Percentiles rank a stretch among this genome's conserved stretches.
Conservation (phyloP, 1,140 invertebrate species). For the Hestina assimilis region DNA sequence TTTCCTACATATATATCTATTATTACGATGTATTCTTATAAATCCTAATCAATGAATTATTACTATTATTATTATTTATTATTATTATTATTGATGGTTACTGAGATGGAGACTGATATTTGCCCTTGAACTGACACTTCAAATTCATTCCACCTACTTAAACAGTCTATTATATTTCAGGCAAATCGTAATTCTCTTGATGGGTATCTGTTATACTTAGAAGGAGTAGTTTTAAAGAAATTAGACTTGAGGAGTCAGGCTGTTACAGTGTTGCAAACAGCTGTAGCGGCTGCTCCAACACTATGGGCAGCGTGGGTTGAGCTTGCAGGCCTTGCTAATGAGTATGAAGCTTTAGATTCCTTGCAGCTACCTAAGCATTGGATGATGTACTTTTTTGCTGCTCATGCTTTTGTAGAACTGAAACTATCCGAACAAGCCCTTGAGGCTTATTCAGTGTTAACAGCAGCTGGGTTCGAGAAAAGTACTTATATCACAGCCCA, state of each 20-base stretch:
- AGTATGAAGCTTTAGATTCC: constrained; percentile 84
- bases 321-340: constrained; percentile 90
- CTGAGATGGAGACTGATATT: too few species aligned
- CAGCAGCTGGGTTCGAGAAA: constrained; percentile 89
- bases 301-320: constrained; percentile 97
- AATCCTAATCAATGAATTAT: too few species aligned
- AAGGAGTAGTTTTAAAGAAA: constrained; percentile 94
- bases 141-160: too few species aligned
- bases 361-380: constrained; percentile 92
- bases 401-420: constrained; percentile 93
- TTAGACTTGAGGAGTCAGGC: constrained; percentile 85
- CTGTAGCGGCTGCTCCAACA: constrained; percentile 88
- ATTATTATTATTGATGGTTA: too few species aligned
- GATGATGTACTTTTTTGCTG: constrained; percentile 96
- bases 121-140: too few species aligned
- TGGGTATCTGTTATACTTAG: constrained; percentile 93
- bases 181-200: constrained; percentile 85
- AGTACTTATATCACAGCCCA: constrained; percentile 95
- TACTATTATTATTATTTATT: too few species aligned
- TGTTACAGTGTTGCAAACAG: constrained; percentile 87
- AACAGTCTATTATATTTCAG: constrained; percentile 66
- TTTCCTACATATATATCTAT: too few species aligned
- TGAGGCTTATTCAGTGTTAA: constrained; percentile 87
- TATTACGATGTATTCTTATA: too few species aligned
- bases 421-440: constrained; percentile 94